Evolutionary conservation across 1,140 invertebrate genomes (phyloP), one percentile per base, ranked within the genome.

Genomic region (Ips nitidus): DNA sequence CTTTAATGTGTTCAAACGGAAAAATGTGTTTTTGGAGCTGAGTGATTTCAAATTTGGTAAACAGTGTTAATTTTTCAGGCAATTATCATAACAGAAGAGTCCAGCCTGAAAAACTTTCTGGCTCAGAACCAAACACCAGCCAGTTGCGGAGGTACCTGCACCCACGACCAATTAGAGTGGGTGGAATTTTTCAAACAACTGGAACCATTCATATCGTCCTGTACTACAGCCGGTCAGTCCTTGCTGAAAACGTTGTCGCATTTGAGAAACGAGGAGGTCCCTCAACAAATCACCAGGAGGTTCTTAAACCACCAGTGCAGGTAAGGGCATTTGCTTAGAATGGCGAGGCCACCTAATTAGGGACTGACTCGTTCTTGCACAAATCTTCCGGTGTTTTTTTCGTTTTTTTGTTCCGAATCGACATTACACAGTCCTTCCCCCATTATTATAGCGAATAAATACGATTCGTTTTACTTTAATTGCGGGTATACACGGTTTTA

Each of bases 181-280:
- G 83, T 87, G 58, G 84, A 86, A 71, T 88, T 88, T 78, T 88
- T 87, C 78, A 84, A 84, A 80, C 83, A 84, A 75, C 73, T 82
- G 43, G 85, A 87, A 79, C 82, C 84, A 43, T 83, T 87, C 71
- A 75, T 83, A 53, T 76, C 74, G 6, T 77, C 79, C 42, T 86
- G 85, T 69, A 79, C 82, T 56, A 73, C 77, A 1, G 82, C 82
- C 57, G 85, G 85, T 36, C 80, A 82, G 50, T 78, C 80, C 7
- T 75, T 87, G 8, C 80, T 85, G 38, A 73, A 78, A n/a, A 82
- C 83, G 6, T 76, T 87, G 74, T 81, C 80, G 41, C 83, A 85
- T 67, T 79, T 86, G 70, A 79, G 84, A 70, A 78, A 80, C 42
- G 80, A 83, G 50, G 83, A 84, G 73, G 69, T 82, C 60, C 82